A percentile compares a stretch with the other conserved stretches of the same genome.
Evolutionary conservation across 2,113 vertebrate genomes (phyloP).

Genomic region (Poecilia latipinna): DNA sequence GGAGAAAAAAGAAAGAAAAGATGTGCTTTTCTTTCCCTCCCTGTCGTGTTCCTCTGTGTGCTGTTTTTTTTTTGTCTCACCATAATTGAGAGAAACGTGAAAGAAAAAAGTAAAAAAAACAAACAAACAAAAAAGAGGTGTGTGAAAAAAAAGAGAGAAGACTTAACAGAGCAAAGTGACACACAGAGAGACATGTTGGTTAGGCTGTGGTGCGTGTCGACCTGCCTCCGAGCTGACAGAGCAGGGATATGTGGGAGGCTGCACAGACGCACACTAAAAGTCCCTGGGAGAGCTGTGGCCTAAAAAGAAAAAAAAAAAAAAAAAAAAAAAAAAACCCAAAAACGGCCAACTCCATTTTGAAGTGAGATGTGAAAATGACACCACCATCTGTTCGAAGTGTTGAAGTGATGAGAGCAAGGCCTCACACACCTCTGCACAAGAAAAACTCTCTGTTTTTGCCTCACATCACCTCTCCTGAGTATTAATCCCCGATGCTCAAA

Average conservation of each 20-base stretch:
- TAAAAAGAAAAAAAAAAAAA: conserved; percentile 19
- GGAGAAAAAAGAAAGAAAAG: conserved; percentile 9
- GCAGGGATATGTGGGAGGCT: conserved; percentile 59
- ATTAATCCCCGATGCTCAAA: neutral
- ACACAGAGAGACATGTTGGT: conserved; percentile 15
- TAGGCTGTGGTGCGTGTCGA: conserved; percentile 26
- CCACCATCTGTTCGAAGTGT: conserved; percentile 54
- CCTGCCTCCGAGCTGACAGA: conserved; percentile 15
- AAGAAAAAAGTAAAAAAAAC: neutral
- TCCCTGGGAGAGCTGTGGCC: conserved; percentile 52
- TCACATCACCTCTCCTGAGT: neutral
- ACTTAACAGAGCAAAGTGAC: conserved; percentile 6
- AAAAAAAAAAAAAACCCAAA: too few species aligned
- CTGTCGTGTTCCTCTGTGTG: neutral
- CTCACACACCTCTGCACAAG: conserved; percentile 43
- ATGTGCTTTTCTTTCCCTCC: conserved; percentile 1
- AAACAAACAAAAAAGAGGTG: neutral
- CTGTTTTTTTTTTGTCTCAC: conserved; percentile 1
- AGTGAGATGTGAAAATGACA: conserved; percentile 53
- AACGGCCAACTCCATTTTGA: conserved; percentile 52
- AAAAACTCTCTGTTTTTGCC: neutral
- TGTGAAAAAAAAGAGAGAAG: conserved; percentile 2
- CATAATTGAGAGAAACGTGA: conserved; percentile 16
- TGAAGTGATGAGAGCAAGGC: conserved; percentile 24
- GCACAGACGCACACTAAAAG: conserved; percentile 26